phyloP scores from a whole-genome alignment of 2,888 invertebrate genomes.

The Oegoconia quadripuncta region DNA sequence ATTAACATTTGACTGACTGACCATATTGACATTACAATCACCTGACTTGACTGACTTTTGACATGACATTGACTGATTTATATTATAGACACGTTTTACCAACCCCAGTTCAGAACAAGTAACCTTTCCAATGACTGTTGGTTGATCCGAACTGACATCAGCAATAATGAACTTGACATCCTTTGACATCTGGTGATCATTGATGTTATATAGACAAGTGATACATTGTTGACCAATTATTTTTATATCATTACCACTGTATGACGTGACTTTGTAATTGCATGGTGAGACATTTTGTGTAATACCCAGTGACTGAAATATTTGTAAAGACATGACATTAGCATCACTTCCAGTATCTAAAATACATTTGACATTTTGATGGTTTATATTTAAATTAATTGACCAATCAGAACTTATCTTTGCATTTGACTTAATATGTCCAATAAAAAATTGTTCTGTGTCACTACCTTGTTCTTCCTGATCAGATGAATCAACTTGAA shows the following conservation, averaged over 20 bases:
- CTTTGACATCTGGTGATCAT: background rate
- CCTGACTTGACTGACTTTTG: slow-evolving; percentile 6
- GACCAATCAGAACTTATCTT: background rate
- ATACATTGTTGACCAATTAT: background rate
- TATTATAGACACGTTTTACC: slow-evolving; percentile 15
- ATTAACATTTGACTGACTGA: slow-evolving; percentile 15
- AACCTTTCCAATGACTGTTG: slow-evolving; percentile 16
- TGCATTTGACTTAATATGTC: background rate
- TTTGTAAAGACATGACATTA: background rate
- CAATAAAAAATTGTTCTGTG: background rate
- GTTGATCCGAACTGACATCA: slow-evolving; percentile 20
- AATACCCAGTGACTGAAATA: background rate
- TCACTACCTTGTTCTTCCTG: background rate
- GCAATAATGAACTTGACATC: slow-evolving; percentile 1
- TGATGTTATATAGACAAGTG: too few species aligned
- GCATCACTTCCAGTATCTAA: background rate
- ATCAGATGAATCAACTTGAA: background rate
- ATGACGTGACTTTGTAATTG: background rate
- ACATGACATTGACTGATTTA: too few species aligned
- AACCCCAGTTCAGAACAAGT: slow-evolving; percentile 19
- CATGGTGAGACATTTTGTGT: background rate
- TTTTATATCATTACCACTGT: background rate
- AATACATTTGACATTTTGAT: background rate
- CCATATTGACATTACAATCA: background rate
- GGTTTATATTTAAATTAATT: background rate